Conservation (phyloP, 2,113 vertebrate species). For the Theropithecus gelada region DNA sequence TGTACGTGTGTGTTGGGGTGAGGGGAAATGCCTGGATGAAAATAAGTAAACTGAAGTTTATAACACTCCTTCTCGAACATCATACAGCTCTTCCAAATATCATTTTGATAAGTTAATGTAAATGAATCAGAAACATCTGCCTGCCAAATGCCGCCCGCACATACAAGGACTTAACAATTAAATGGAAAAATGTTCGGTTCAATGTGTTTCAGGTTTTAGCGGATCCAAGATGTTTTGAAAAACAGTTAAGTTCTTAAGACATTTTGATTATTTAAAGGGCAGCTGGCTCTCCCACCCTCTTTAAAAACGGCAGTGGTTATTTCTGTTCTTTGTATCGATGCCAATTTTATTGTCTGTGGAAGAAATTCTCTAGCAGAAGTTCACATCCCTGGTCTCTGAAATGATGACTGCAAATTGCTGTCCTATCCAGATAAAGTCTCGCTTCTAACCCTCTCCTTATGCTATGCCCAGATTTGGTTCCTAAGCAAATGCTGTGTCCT, state of each 20-base stretch:
- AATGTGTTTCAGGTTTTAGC: conserved; percentile 73
- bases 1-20: too few species aligned
- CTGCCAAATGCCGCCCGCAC: neutral
- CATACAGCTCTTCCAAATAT: conserved; percentile 63
- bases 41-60: conserved; percentile 28
- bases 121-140: conserved; percentile 75
- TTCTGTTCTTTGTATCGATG: neutral
- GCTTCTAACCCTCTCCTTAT: neutral
- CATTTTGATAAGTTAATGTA: conserved; percentile 78
- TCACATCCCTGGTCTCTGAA: neutral
- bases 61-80: conserved; percentile 48
- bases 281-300: conserved; percentile 4
- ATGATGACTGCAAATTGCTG: neutral
- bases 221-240: conserved; percentile 73
- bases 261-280: conserved; percentile 53
- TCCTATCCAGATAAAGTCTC: neutral
- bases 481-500: neutral
- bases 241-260: conserved; percentile 66
- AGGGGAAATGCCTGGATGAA: neutral
- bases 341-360: neutral
- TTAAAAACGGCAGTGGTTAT: neutral
- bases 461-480: neutral
- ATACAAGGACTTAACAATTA: conserved; percentile 66
- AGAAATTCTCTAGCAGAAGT: neutral
- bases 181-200: conserved; percentile 63